Conservation (phyloP, 2,113 vertebrate genomes). For the Monopterus albus region DNA sequence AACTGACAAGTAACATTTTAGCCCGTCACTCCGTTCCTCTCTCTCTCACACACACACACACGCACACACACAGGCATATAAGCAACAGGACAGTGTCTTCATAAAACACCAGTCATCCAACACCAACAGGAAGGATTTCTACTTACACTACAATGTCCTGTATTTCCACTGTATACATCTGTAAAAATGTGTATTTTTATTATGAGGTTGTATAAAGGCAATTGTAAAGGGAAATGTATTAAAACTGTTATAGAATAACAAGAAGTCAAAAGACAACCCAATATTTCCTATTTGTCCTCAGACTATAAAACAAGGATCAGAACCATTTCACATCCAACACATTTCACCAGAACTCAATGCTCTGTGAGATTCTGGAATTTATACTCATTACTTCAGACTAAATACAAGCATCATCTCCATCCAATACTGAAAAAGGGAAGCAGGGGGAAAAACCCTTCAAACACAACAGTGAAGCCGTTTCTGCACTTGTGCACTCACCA, state of each 20-base stretch:
- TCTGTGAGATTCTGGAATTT: constrained; percentile 56
- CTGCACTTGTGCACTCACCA: constrained; percentile 50
- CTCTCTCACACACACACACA: too few species aligned
- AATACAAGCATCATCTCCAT: constrained; percentile 63
- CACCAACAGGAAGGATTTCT: background rate
- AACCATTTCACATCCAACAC: constrained; percentile 9
- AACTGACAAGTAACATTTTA: constrained; percentile 28
- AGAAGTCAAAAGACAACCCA: background rate
- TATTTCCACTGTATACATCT: background rate
- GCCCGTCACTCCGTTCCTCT: too few species aligned
- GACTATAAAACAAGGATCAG: constrained; percentile 38
- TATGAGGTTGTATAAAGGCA: background rate
- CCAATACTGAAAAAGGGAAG: constrained; percentile 30
- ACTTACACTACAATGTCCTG: background rate
- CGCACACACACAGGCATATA: too few species aligned
- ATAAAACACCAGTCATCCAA: constrained; percentile 4
- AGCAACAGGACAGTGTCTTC: background rate
- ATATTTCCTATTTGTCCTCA: constrained; percentile 6
- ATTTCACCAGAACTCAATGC: constrained; percentile 25
- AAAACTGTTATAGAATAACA: constrained; percentile 28
- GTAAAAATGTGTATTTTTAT: background rate
- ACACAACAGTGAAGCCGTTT: constrained; percentile 32
- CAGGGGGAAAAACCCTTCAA: constrained; percentile 9
- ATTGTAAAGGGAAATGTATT: constrained; percentile 6
- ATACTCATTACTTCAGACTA: constrained; percentile 51